Evolutionary conservation across 2,797 vertebrate species (phyloP).

Genomic region (Phalanger gymnotis): DNA sequence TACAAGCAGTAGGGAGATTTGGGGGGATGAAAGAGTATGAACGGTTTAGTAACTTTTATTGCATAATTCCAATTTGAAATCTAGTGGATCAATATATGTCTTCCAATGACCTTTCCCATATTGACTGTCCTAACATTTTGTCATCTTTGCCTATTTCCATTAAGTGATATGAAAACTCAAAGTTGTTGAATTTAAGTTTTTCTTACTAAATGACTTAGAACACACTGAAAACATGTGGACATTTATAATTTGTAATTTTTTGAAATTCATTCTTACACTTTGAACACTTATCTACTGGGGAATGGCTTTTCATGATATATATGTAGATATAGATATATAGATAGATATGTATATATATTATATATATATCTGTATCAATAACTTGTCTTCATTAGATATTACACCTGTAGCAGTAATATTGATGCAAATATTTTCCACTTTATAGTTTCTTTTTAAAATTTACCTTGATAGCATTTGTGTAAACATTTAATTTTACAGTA

Average conservation of each 20-base stretch:
- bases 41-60: neutral
- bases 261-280: neutral
- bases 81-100: neutral
- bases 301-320: neutral
- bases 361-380: neutral
- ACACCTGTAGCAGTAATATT: neutral
- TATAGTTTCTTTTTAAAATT: neutral
- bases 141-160: neutral
- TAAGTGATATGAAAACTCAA: neutral
- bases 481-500: neutral
- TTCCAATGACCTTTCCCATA: neutral
- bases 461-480: neutral
- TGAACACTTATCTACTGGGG: neutral
- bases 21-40: neutral
- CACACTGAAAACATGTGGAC: neutral
- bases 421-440: neutral
- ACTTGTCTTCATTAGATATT: neutral
- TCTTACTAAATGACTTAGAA: neutral
- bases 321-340: too few species aligned
- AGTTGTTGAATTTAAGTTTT: neutral
- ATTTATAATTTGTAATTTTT: neutral
- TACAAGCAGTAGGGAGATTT: neutral
- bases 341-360: too few species aligned
- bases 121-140: neutral
- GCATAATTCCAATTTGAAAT: neutral